These are phyloP conservation scores for Coregonus sp. DNA, from an alignment of 2,797 vertebrate genomes.

Conservation along the genomic window DNA sequence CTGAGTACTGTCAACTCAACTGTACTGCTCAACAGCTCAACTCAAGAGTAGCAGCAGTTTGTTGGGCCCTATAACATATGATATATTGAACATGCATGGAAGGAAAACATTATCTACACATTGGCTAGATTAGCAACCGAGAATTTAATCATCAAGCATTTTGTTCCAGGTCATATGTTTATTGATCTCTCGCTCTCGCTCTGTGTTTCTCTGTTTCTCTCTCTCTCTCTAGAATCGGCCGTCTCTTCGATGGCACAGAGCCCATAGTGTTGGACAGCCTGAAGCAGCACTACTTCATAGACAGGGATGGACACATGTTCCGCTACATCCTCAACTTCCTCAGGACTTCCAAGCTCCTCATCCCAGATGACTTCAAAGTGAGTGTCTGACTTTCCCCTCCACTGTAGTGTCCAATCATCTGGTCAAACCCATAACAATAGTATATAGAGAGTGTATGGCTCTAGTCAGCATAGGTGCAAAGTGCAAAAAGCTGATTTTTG, in stretches of 20 bases:
- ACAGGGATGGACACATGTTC: constrained; percentile 99
- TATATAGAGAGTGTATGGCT: neutral
- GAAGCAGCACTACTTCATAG: constrained; percentile 99
- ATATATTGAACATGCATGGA: neutral
- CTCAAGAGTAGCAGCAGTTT: neutral
- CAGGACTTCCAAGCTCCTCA: constrained; percentile 94
- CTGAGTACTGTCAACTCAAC: neutral
- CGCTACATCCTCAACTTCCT: constrained; percentile 98
- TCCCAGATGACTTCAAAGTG: constrained; percentile 99
- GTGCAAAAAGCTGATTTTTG: neutral
- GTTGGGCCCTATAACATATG: neutral
- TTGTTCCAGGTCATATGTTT: neutral
- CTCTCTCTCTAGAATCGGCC: constrained; percentile 84
- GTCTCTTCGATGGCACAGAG: constrained; percentile 97
- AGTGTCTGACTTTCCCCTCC: constrained; percentile 56
- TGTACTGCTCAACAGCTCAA: neutral
- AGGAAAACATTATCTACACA: neutral
- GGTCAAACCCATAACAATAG: constrained; percentile 36
- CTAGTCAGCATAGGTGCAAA: neutral
- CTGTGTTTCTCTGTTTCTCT: neutral
- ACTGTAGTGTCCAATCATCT: constrained; percentile 58
- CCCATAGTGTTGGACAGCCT: constrained; percentile 98
- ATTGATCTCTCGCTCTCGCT: neutral
- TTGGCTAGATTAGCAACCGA: neutral
- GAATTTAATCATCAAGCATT: neutral